phyloP scores from a whole-genome alignment of 2,888 invertebrate genomes.

The Eretmocerus hayati region DNA sequence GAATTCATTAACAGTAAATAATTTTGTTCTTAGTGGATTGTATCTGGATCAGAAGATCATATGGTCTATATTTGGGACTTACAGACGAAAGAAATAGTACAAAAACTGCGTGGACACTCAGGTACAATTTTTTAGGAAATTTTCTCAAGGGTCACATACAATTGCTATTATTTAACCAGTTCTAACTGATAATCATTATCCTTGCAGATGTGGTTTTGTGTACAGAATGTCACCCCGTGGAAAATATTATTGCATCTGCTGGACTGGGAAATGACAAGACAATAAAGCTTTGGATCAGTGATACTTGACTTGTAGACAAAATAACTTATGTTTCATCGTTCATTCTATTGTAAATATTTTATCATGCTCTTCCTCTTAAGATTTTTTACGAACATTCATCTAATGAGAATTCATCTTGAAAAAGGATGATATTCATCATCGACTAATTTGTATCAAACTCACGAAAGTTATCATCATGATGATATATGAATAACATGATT shows the following conservation, averaged over 20 bases:
- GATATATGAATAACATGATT: no score
- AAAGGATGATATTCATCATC: no score
- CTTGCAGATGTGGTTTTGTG: slow-evolving; percentile 81
- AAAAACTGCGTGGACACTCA: slow-evolving; percentile 93
- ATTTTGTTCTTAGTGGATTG: slow-evolving; percentile 79
- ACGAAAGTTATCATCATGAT: no score
- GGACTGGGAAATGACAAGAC: slow-evolving; percentile 98
- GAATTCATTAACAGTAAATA: background rate
- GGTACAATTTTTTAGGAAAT: slow-evolving; percentile 59
- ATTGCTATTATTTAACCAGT: no score
- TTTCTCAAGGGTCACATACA: no score
- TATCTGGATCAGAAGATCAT: slow-evolving; percentile 99
- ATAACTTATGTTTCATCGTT: no score
- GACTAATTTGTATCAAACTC: no score
- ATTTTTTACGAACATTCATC: no score
- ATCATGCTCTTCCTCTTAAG: no score
- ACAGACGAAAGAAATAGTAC: slow-evolving; percentile 98
- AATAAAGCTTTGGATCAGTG: slow-evolving; percentile 98
- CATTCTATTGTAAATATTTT: no score
- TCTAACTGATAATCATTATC: no score
- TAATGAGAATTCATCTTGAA: no score
- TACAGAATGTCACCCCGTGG: slow-evolving; percentile 97
- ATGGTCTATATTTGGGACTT: slow-evolving; percentile 99
- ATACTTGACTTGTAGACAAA: slow-evolving; percentile 60
- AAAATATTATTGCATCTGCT: slow-evolving; percentile 98